phyloP scores from a whole-genome alignment of 2,888 invertebrate genomes.

The Pomacea canaliculata region DNA sequence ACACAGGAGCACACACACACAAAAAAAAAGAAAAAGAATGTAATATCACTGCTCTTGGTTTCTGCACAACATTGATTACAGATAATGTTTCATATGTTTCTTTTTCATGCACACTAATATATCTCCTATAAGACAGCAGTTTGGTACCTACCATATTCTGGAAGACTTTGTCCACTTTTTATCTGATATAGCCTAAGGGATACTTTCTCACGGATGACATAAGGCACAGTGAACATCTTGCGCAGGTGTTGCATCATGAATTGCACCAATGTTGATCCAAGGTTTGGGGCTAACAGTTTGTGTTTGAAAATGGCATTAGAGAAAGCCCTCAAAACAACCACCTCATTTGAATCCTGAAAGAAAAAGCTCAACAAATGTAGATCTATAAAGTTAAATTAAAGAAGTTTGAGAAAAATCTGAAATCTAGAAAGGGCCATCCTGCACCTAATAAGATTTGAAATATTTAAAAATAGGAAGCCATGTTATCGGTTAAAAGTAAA shows the following conservation, averaged over 20 bases:
- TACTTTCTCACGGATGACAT: slow-evolving; percentile 53
- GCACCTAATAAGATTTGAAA: too few species aligned
- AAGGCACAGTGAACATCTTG: slow-evolving; percentile 56
- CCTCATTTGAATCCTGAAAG: slow-evolving; percentile 57
- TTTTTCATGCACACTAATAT: too few species aligned
- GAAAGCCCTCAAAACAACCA: slow-evolving; percentile 52
- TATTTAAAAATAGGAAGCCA: too few species aligned
- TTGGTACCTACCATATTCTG: slow-evolving; percentile 28
- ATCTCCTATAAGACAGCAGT: too few species aligned
- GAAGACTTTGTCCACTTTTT: slow-evolving; percentile 33
- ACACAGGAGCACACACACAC: too few species aligned
- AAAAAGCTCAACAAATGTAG: not conserved
- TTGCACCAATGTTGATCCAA: slow-evolving; percentile 56
- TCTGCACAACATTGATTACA: too few species aligned
- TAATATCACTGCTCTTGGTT: too few species aligned
- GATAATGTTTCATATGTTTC: too few species aligned
- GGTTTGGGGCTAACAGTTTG: slow-evolving; percentile 58
- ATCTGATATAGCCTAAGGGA: slow-evolving; percentile 33
- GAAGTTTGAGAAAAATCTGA: not conserved
- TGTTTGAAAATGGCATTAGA: slow-evolving; percentile 58
- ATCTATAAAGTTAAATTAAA: not conserved
- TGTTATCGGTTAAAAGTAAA: too few species aligned
- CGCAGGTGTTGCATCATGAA: slow-evolving; percentile 62
- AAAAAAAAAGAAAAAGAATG: too few species aligned
- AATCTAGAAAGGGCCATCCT: too few species aligned